Evolutionary conservation across 2,797 vertebrate genomes (phyloP), one percentile per base, ranked within the genome.

Genomic region (Anabas testudineus): DNA sequence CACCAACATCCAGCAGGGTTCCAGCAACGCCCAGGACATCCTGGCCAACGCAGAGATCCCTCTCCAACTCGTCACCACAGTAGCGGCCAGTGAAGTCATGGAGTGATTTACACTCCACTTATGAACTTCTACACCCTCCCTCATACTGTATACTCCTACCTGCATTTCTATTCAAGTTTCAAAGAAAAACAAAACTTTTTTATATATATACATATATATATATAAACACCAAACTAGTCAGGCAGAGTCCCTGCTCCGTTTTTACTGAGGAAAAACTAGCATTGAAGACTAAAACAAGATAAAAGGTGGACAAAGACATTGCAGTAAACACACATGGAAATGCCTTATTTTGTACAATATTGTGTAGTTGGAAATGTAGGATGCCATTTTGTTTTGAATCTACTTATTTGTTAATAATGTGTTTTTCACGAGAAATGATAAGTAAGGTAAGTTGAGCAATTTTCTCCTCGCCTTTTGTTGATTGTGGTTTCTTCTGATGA

Each of bases 301-400:
- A 93, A 94, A 93, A 93, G 93, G 92, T 95, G 93, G 94, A 90
- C 94, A 94, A 94, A 95, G 81, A 96, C 94, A 94, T 96, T 97
- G 90, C 92, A 91, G 96, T 96, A 97, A 96, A 96, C 93, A 96
- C 95, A 97, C 97, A 98, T 97, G 96, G 96, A 99, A 97, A 99
- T 99, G 97, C 98, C 98, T 99, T 99, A 99, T 98, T 98, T 99
- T 99, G 96, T 99, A 98, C 96, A 95, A 97, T 96, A 97, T 92
- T 95, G 94, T 96, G 86, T 92, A 62, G 83, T 91, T 90, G 74
- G 67, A 93, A 89, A 80, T 76, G 75, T 91, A 83, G 85, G 85
- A 89, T 90, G 85, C 82, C 84, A 83, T 76, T 87, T 87, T 76
- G 80, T 88, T 93, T 96, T 95, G 93, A 95, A 95, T 96, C 93